These are phyloP conservation scores for Deroplatys truncata DNA, from an alignment of 2,888 invertebrate species.

Conservation along the genomic window DNA sequence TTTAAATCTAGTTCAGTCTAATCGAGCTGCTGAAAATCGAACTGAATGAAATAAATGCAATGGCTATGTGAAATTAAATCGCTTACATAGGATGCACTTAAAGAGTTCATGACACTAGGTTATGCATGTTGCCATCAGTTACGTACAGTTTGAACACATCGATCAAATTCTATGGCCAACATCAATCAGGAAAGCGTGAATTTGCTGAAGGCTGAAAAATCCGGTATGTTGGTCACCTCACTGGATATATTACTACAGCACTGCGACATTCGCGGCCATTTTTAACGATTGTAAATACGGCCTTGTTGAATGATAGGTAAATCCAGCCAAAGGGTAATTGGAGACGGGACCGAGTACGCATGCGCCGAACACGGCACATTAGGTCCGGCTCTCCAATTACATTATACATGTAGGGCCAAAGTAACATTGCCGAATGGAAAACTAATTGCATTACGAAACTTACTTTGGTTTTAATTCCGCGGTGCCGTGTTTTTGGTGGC, in stretches of 20 bases:
- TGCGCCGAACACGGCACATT: neutral
- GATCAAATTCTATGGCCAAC: neutral
- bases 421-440: neutral
- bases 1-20: too few relatives aligned
- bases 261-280: neutral
- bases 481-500: neutral
- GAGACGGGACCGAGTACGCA: neutral
- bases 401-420: neutral
- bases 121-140: neutral
- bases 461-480: constrained; percentile 1
- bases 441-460: constrained; percentile 6
- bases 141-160: neutral
- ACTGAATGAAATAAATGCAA: too few relatives aligned
- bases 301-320: neutral
- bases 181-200: neutral
- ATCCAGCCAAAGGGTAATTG: neutral
- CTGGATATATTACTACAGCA: neutral
- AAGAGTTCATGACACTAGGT: too few relatives aligned
- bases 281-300: neutral
- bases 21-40: too few relatives aligned
- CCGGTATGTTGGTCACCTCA: neutral
- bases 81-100: too few relatives aligned
- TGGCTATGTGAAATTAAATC: too few relatives aligned
- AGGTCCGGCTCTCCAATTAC: neutral
- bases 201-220: neutral